phyloP scores from a whole-genome alignment of 2,797 vertebrate species.

The Falco novaeseelandiae region DNA sequence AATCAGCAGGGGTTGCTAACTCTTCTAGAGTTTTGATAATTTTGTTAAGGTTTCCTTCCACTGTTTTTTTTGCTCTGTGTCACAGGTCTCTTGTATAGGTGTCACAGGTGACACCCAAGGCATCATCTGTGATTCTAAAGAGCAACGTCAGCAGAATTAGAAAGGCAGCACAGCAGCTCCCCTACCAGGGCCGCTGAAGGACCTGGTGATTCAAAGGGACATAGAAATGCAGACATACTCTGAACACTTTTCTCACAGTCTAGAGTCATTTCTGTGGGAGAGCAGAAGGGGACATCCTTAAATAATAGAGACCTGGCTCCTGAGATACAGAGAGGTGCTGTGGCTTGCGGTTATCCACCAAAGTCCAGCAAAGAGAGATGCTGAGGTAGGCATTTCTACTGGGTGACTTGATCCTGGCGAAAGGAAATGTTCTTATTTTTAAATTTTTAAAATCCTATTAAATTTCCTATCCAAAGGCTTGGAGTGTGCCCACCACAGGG shows the following conservation, averaged over 20 bases:
- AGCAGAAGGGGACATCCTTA: background rate
- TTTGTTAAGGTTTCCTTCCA: background rate
- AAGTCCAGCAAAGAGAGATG: background rate
- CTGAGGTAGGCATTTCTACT: background rate
- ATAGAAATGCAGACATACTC: fast-evolving
- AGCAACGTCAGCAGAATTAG: fast-evolving
- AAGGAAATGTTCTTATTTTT: background rate
- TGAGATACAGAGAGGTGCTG: background rate
- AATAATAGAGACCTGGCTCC: background rate
- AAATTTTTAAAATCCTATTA: too few relatives aligned
- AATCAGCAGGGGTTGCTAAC: background rate
- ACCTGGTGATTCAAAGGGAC: too few relatives aligned
- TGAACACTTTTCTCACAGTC: too few relatives aligned
- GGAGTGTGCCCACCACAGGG: background rate
- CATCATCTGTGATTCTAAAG: background rate
- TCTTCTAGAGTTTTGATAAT: background rate
- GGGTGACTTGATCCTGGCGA: background rate
- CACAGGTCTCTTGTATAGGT: background rate
- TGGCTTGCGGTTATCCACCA: background rate
- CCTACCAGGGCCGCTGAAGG: background rate
- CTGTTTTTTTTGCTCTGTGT: background rate
- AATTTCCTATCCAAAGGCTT: background rate
- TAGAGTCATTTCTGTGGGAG: fast-evolving
- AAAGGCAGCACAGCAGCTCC: background rate
- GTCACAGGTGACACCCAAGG: background rate